These are phyloP conservation scores for Xiphophorus couchianus DNA, from an alignment of 2,113 vertebrate genomes.

Conservation along the genomic window DNA sequence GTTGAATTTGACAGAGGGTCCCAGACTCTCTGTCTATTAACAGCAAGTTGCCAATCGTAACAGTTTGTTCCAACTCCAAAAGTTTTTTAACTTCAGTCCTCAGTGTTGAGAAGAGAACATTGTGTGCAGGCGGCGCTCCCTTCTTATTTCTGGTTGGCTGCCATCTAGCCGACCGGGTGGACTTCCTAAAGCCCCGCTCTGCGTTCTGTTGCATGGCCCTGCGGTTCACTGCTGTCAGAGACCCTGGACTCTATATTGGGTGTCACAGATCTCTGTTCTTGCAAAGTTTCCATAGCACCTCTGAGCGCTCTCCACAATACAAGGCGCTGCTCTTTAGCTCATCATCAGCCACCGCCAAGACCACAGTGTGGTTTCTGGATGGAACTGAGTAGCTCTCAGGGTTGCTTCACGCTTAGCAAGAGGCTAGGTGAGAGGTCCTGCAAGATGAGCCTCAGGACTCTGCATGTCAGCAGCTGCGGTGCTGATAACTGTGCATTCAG, in stretches of 20 bases:
- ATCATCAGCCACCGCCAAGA: slow-evolving; percentile 66
- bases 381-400: slow-evolving; percentile 65
- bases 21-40: neutral
- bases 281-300: slow-evolving; percentile 75
- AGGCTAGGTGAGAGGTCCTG: slow-evolving; percentile 53
- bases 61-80: neutral
- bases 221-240: slow-evolving; percentile 61
- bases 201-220: slow-evolving; percentile 41
- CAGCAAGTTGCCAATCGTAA: neutral
- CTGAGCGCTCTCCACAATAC: slow-evolving; percentile 53
- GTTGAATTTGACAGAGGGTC: neutral
- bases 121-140: slow-evolving; percentile 9
- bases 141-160: slow-evolving; percentile 46
- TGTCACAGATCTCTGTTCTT: slow-evolving; percentile 42
- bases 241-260: slow-evolving; percentile 68
- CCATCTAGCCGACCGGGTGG: slow-evolving; percentile 23
- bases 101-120: neutral
- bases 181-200: slow-evolving; percentile 53
- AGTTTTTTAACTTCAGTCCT: neutral
- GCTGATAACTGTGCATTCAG: neutral
- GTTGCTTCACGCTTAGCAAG: slow-evolving; percentile 35
- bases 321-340: slow-evolving; percentile 58
- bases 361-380: slow-evolving; percentile 84
- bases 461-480: slow-evolving; percentile 1
- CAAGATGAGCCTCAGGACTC: slow-evolving; percentile 12